These are phyloP conservation scores for Rotaria magnacalcarata DNA, from an alignment of 2,888 invertebrate genomes.

Conservation along the genomic window DNA sequence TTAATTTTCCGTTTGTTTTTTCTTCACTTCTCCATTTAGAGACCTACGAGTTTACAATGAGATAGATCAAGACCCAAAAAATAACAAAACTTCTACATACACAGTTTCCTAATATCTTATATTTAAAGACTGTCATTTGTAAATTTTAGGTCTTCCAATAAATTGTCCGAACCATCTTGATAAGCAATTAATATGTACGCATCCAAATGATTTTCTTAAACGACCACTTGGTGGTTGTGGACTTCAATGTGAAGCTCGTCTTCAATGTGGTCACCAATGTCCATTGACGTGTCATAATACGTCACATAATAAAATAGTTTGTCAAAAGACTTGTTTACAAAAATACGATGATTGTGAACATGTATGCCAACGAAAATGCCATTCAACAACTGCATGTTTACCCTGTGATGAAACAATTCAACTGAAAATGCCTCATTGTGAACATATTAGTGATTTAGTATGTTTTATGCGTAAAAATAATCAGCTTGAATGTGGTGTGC, in stretches of 20 bases:
- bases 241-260: conserved; percentile 49
- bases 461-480: conserved; percentile 19
- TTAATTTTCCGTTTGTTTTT: too few relatives aligned
- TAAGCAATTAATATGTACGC: not conserved
- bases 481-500: not conserved
- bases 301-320: not conserved
- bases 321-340: not conserved
- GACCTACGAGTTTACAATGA: too few relatives aligned
- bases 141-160: not conserved
- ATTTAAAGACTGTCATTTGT: not conserved
- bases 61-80: too few relatives aligned
- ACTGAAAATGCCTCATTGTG: conserved; percentile 4
- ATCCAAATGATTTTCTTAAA: conserved; percentile 4
- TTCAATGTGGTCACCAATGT: conserved; percentile 48
- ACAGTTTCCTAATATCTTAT: not conserved
- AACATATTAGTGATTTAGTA: not conserved
- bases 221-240: conserved; percentile 40
- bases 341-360: conserved; percentile 20
- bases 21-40: too few relatives aligned
- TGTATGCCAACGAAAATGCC: not conserved
- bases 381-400: not conserved
- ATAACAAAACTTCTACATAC: too few relatives aligned
- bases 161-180: not conserved
- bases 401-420: not conserved
- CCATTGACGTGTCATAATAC: conserved; percentile 46